Evolutionary conservation across 1,140 invertebrate genomes (phyloP), one percentile per base, ranked within the genome.

Genomic region (Probaryconus sp.): DNA sequence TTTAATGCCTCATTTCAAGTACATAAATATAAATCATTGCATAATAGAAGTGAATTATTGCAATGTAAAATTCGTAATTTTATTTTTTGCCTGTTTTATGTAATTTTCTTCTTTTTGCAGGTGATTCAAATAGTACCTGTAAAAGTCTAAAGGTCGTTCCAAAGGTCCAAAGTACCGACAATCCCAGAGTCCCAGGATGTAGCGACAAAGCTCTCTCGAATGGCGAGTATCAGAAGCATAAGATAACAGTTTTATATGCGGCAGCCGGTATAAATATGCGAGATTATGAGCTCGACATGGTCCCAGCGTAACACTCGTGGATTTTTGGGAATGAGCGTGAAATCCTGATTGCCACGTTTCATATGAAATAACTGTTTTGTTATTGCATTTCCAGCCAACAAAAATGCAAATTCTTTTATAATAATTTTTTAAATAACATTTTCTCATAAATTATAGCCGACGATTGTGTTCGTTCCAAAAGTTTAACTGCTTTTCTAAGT

Each of bases 161-260:
- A n/a, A n/a, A n/a, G n/a, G n/a, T n/a, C n/a, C 51, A 60, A 75
- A 63, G 65, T 51, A 60, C 72, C 72, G 64, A 65, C 72, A 65
- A 65, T 47, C 45, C 60, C 58, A 53, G 65, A 70, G 70, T 70
- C 60, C 47, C 65, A 60, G 55, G 33, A 70, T 61, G 61, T 50
- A 70, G 65, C 65, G 55, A 61, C 61, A 67, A 69, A 74, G 63
- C 53, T 69, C 65, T 64, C 51, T 28, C 47, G 60, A 75, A 65
- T 45, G 65, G 38, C 38, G 37, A 50, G 50, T 71, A 74, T 69
- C 70, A 68, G 70, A 80, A 75, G 51, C 80, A 83, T 83, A 81
- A 81, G 76, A 68, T 83, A 79, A 79, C 67, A 77, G 64, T 83
- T 83, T 81, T 83, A 83, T 80, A 79, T 71, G 64, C 75, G 35